These are phyloP conservation scores for Channallabes apus DNA, from an alignment of 2,797 vertebrate species.

Conservation along the genomic window DNA sequence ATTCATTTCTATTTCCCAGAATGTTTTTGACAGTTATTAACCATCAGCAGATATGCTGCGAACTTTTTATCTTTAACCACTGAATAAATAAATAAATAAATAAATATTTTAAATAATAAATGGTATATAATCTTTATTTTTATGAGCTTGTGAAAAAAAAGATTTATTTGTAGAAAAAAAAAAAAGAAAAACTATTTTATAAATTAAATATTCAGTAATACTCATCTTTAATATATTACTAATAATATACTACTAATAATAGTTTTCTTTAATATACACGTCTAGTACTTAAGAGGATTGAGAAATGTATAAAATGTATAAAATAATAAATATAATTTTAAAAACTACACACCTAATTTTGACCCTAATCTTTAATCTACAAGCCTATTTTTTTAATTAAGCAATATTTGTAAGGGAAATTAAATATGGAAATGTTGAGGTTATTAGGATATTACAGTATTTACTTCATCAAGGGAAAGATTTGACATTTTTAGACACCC, in stretches of 20 bases:
- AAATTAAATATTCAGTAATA: neutral
- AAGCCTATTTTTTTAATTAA: neutral
- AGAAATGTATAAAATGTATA: neutral
- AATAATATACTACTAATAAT: no score
- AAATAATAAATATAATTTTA: neutral
- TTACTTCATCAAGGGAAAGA: neutral
- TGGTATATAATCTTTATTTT: neutral
- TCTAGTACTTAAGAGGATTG: neutral
- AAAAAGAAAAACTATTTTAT: neutral
- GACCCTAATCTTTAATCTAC: neutral
- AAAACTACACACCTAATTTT: neutral
- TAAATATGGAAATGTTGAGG: neutral
- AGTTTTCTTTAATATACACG: neutral
- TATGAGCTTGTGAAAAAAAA: neutral
- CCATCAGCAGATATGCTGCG: neutral
- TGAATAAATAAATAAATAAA: neutral
- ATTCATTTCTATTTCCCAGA: neutral
- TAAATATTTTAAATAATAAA: neutral
- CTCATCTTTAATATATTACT: no score
- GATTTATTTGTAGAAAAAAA: neutral
- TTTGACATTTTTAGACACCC: no score
- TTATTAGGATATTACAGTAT: neutral
- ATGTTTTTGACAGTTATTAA: neutral
- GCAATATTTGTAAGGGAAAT: neutral
- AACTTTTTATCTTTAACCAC: neutral